Base-by-base conservation (phyloP, 2,113 vertebrate species). In the Chamaetylas fuelleborni region DNA sequence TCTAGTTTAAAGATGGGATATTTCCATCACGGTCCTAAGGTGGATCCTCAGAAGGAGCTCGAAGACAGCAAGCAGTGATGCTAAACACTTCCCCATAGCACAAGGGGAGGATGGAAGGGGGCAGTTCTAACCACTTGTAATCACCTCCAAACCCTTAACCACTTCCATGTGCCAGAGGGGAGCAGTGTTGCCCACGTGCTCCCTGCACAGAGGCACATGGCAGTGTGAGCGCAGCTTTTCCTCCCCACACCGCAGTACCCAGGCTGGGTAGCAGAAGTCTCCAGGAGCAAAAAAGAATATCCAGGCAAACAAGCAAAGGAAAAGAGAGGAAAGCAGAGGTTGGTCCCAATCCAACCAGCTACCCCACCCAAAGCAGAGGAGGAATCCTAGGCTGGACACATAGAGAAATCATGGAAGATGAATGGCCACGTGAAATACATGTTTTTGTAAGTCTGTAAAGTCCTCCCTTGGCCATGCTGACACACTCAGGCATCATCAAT, bases 401-500 rank as follows among this genome's bases (percentile, higher is more conserved):
- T 67, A 92, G 22, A 88, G 70, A 88, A 95, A 79, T 86, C 92
- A 93, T 0, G 1, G 78, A 88, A 79, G 86, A 97, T 76, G 80
- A 96, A 85, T 25, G 0, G 20, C 58, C 83, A 92, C 6, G 6
- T 90, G 43, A 91, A 96, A 95, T 54, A 85, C 33, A 56, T 12
- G 42, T 94, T 95, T 81, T 56, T 42, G 0, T 69, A 94, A 71
- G 88, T 91, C 93, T 88, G 84, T 61, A 36, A 82, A 82, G 92
- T 86, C 83, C 61, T 57, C 80, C 51, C 74, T 50, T 45, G 54
- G 43, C 72, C 29, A 3, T 4, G 22, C 58, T 0, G 3, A 38
- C 51, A 83, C 50, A n/a, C 20, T 97, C 95, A 97, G 51, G 93
- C 96, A 73, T 99, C 98, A 93, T 99, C 99, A 12, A 99, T 98